Evolutionary conservation across 2,113 vertebrate genomes (phyloP).

Genomic region (Chloropsis hardwickii): DNA sequence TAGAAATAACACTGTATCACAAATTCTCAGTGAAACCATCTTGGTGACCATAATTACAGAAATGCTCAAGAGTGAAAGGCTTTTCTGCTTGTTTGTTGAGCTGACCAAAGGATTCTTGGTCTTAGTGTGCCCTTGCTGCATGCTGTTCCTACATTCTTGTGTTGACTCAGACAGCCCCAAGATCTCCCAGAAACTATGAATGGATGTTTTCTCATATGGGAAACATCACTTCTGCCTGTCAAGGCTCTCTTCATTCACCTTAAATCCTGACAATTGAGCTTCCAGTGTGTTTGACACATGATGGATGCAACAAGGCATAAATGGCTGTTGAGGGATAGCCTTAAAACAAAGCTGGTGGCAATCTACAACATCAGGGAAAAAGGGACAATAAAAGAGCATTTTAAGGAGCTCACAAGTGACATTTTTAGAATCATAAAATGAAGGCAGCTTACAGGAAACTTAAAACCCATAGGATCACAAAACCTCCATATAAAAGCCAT

Average conservation of each 20-base stretch:
- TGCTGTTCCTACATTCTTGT: rapidly evolving
- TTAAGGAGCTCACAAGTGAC: not conserved
- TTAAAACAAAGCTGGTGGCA: conserved; percentile 10
- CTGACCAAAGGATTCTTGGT: not conserved
- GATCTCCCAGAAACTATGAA: not conserved
- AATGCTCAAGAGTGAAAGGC: not conserved
- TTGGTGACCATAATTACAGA: not conserved
- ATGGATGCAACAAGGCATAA: conserved; percentile 37
- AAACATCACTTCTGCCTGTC: not conserved
- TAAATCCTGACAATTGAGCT: conserved; percentile 10
- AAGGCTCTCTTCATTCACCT: not conserved
- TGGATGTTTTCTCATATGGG: not conserved
- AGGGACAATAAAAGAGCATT: not conserved
- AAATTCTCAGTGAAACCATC: not conserved
- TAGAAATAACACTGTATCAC: not conserved
- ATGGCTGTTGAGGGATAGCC: conserved; percentile 2
- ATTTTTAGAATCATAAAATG: not conserved
- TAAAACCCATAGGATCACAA: not conserved
- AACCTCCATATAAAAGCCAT: not conserved
- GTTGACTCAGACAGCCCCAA: not conserved
- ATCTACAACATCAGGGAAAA: not conserved
- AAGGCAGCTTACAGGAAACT: not conserved
- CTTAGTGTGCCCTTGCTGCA: not conserved
- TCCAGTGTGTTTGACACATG: not conserved
- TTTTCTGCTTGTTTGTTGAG: not conserved